phyloP scores from a whole-genome alignment of 92 coral and sea anemone genomes.

The Zoanthus solanderi region DNA sequence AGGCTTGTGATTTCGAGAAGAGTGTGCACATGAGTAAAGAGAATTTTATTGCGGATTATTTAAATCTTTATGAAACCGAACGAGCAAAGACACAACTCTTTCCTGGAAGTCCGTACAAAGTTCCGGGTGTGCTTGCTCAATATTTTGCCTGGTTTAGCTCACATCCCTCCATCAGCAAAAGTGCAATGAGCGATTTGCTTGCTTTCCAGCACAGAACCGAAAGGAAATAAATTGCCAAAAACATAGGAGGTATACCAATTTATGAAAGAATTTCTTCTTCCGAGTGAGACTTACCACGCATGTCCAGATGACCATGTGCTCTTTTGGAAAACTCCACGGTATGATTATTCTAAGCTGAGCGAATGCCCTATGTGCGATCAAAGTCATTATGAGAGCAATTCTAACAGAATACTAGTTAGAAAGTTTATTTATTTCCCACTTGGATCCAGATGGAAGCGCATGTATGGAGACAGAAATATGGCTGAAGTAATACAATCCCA shows the following conservation, averaged over 20 bases:
- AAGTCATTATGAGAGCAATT: slow-evolving; percentile 8
- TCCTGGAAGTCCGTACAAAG: slow-evolving; percentile 6
- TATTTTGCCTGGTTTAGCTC: slow-evolving; percentile 55
- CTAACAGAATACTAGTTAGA: background rate
- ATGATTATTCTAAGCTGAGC: slow-evolving; percentile 45
- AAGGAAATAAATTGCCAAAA: slow-evolving; percentile 43
- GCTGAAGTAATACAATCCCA: background rate
- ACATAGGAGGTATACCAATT: slow-evolving; percentile 47
- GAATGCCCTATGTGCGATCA: slow-evolving; percentile 51
- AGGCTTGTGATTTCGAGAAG: too few relatives aligned
- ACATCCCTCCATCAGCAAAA: slow-evolving; percentile 54
- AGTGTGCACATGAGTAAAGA: background rate
- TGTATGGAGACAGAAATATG: background rate
- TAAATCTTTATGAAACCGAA: slow-evolving; percentile 18
- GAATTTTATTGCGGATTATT: slow-evolving; percentile 2
- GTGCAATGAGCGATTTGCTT: slow-evolving; percentile 42
- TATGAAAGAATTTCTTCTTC: slow-evolving; percentile 47
- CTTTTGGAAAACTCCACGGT: slow-evolving; percentile 36
- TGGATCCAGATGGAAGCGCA: background rate
- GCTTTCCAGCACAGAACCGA: slow-evolving; percentile 25
- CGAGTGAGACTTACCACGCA: slow-evolving; percentile 27
- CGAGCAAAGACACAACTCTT: slow-evolving; percentile 21
- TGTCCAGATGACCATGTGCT: slow-evolving; percentile 56
- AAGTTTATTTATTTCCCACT: background rate
- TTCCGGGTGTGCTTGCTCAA: slow-evolving; percentile 37